Percentiles rank a stretch among this genome's conserved stretches.
Evolutionary conservation across 2,888 invertebrate species (phyloP).

Genomic region (Lomographa bimaculata): DNA sequence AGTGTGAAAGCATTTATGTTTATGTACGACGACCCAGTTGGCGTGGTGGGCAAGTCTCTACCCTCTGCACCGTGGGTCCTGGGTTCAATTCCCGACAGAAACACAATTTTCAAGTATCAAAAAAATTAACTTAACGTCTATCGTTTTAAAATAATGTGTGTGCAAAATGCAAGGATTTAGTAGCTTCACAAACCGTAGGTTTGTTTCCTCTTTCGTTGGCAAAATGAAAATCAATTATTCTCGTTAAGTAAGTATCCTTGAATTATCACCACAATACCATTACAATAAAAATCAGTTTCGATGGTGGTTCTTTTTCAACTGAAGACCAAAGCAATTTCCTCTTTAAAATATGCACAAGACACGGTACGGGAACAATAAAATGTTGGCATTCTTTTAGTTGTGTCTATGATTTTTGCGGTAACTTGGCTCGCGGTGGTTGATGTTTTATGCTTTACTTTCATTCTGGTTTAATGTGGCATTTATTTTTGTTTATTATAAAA

Average conservation of each 20-base stretch:
- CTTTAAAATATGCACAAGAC: constrained; percentile 39
- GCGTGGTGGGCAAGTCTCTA: too few relatives aligned
- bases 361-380: constrained; percentile 18
- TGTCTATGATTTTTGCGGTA: constrained; percentile 8
- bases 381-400: constrained; percentile 17
- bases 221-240: constrained; percentile 41
- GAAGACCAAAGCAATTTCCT: constrained; percentile 33
- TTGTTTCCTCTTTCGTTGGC: too few relatives aligned
- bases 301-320: constrained; percentile 18
- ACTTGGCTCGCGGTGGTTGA: constrained; percentile 6
- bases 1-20: too few relatives aligned
- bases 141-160: constrained; percentile 2
- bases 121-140: constrained; percentile 6
- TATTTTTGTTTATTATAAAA: constrained; percentile 1
- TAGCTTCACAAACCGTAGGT: too few relatives aligned
- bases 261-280: too few relatives aligned
- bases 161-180: constrained; percentile 25
- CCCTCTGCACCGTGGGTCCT: too few relatives aligned
- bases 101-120: too few relatives aligned
- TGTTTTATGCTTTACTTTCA: constrained; percentile 5
- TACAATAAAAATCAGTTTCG: constrained; percentile 33
- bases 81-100: too few relatives aligned
- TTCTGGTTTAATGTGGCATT: constrained; percentile 3
- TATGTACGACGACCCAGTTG: too few relatives aligned
- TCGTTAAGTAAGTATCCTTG: constrained; percentile 34